Percentiles rank a stretch among this genome's conserved stretches.
phyloP scores from a whole-genome alignment of 2,797 vertebrate species.

The Paguma larvata region DNA sequence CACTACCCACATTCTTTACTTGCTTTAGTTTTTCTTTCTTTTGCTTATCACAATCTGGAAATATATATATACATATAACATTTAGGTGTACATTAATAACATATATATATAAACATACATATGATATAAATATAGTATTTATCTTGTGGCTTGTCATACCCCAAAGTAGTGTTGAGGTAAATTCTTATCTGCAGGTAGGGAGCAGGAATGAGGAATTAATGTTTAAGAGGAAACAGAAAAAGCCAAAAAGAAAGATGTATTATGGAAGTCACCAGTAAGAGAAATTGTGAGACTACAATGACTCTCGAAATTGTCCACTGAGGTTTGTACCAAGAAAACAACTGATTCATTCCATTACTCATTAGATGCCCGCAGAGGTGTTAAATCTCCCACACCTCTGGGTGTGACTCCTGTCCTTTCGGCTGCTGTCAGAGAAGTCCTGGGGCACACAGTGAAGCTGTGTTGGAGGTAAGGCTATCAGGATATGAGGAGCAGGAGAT shows the following conservation, averaged over 20 bases:
- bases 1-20: not conserved
- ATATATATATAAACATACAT: not conserved
- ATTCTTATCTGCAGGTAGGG: not conserved
- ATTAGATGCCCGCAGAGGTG: not conserved
- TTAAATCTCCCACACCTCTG: not conserved
- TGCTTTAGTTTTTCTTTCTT: slow-evolving; percentile 14
- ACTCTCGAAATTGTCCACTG: not conserved
- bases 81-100: not conserved
- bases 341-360: not conserved
- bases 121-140: not conserved
- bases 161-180: not conserved
- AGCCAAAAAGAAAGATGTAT: not conserved
- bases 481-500: not conserved
- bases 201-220: not conserved
- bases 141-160: not conserved
- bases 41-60: not conserved
- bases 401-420: not conserved
- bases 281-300: not conserved
- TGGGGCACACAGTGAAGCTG: not conserved
- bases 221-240: not conserved
- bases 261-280: not conserved
- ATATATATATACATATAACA: not conserved
- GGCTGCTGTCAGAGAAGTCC: not conserved
- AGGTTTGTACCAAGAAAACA: not conserved
- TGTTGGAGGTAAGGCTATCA: not conserved